Base-by-base conservation (phyloP, 1,140 invertebrate genomes). In the Trichoplusia ni region DNA sequence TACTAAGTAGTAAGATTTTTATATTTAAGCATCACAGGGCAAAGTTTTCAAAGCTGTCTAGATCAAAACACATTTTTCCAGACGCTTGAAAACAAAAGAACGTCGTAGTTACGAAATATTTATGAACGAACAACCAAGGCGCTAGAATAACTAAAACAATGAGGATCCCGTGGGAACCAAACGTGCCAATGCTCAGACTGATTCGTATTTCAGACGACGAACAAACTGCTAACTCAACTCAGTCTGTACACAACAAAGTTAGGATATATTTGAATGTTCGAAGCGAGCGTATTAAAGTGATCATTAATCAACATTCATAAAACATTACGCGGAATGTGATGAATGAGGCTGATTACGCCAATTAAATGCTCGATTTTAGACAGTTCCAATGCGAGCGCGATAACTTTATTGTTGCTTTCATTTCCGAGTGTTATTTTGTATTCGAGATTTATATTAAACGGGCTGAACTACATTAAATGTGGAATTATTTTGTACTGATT, bases 301-400 rank as follows among this genome's bases (percentile, higher is more conserved):
- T 54, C 33, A 54, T 54, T 54, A 54, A 54, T 54, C 31, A 54
- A 54, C 51, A 54, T 54, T 54, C 51, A 54, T 35, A 54, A 54
- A 54, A 35, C 51, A 40, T 54, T 54, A 54, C 11, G 35, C 51
- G 33, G 33, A 38, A 14, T 51, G 38, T 38, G 33, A 54, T 54
- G 19, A 37, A 38, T 38, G 51, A 54, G 21, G 19, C 33, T 54
- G 35, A 54, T 54, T 54, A 54, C 21, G 33, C 21, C 51, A 54
- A 54, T 54, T 54, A 54, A 35, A 54, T 16, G 51, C 35, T 54
- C 51, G 33, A 40, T 25, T 38, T 54, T 54, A 25, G 23, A 38
- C 51, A 25, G 18, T 38, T 38, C 29, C 14, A 11, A 49, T 54
- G 35, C 31, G 14, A 13, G 11, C 33, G 11, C 37, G 19, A 54